Percentiles rank a stretch among this genome's conserved stretches.
Evolutionary conservation across 2,888 invertebrate genomes (phyloP).

Genomic region (Cryptocheilus praepositus): DNA sequence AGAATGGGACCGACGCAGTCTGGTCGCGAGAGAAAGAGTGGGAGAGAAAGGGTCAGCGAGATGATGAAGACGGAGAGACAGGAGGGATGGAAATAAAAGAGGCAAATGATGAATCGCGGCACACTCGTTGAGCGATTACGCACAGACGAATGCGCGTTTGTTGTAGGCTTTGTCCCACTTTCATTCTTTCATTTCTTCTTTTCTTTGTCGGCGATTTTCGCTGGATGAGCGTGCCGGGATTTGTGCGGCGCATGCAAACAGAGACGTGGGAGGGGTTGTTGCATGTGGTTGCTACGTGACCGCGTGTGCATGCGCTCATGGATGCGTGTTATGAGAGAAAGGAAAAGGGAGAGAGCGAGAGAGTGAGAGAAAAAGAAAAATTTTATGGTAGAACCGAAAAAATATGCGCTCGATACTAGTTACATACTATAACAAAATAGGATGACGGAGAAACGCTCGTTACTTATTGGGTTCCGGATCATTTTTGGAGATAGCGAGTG

Average conservation of each 20-base stretch:
- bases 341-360: too few relatives aligned
- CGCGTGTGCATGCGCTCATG: slow-evolving; percentile 24
- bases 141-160: too few relatives aligned
- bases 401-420: slow-evolving; percentile 54
- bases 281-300: slow-evolving; percentile 1
- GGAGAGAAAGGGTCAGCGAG: not conserved
- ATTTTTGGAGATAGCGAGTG: slow-evolving; percentile 22
- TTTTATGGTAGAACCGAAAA: slow-evolving; percentile 47
- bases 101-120: too few relatives aligned
- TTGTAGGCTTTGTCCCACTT: too few relatives aligned
- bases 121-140: too few relatives aligned
- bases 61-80: not conserved
- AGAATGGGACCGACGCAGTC: not conserved
- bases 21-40: too few relatives aligned
- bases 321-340: slow-evolving; percentile 7
- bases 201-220: too few relatives aligned
- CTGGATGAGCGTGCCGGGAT: too few relatives aligned
- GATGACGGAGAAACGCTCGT: slow-evolving; percentile 51
- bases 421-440: slow-evolving; percentile 48
- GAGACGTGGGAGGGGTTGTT: too few relatives aligned
- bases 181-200: too few relatives aligned
- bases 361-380: slow-evolving; percentile 25
- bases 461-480: slow-evolving; percentile 52
- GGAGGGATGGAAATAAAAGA: slow-evolving; percentile 13
- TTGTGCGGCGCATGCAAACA: too few relatives aligned